These are phyloP conservation scores for Illadopsis cleaveri DNA, from an alignment of 2,113 vertebrate genomes.

Conservation along the genomic window DNA sequence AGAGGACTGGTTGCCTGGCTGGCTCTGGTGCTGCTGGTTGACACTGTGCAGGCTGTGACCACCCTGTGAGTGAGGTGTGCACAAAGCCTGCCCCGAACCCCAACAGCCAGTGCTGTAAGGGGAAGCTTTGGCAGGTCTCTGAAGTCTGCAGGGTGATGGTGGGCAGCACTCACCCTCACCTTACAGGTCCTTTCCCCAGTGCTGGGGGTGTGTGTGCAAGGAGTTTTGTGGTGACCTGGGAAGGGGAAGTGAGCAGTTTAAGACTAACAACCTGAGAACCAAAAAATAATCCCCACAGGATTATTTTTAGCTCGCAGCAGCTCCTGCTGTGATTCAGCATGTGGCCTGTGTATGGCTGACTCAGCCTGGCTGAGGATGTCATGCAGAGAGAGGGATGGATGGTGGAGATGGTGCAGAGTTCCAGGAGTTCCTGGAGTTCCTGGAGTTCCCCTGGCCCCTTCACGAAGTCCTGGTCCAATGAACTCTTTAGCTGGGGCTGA, in stretches of 20 bases:
- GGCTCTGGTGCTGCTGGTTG: not conserved
- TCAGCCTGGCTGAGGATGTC: not conserved
- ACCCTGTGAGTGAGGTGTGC: not conserved
- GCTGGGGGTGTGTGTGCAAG: rapidly evolving
- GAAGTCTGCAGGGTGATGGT: not conserved
- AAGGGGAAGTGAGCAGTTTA: not conserved
- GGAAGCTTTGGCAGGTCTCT: not conserved
- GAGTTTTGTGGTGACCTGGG: not conserved
- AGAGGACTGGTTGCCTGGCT: not conserved
- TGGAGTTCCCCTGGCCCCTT: not conserved
- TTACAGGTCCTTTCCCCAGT: not conserved
- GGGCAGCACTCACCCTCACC: not conserved
- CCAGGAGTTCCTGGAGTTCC: not conserved
- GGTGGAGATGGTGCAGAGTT: not conserved
- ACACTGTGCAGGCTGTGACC: not conserved
- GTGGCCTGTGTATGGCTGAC: not conserved
- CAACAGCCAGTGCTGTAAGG: rapidly evolving
- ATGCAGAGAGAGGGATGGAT: not conserved
- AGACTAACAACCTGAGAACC: not conserved
- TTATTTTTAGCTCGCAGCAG: not conserved
- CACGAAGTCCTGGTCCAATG: not conserved
- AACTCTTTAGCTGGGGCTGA: not conserved
- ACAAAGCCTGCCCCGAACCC: not conserved
- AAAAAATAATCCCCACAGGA: not conserved
- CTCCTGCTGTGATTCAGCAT: not conserved